A percentile compares a stretch with the other conserved stretches of the same genome.
These are phyloP conservation scores for Decapterus maruadsi DNA, from an alignment of 2,797 vertebrate species.

Conservation along the genomic window DNA sequence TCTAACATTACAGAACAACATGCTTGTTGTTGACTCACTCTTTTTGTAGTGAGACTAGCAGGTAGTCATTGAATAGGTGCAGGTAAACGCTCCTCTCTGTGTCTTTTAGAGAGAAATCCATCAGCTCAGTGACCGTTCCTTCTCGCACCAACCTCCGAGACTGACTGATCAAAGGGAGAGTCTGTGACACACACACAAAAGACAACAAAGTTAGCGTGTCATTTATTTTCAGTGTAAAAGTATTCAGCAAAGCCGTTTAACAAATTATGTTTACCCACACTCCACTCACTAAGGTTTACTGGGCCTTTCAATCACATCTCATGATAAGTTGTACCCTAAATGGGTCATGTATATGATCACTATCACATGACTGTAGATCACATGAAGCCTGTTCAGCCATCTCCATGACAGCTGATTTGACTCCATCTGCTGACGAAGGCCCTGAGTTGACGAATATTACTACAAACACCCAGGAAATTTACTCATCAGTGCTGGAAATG, in stretches of 20 bases:
- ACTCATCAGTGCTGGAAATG: neutral
- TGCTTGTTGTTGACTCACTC: constrained; percentile 87
- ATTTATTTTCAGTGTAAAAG: neutral
- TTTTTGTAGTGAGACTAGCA: constrained; percentile 93
- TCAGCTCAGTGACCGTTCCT: constrained; percentile 85
- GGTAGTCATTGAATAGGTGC: constrained; percentile 97
- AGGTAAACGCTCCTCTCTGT: constrained; percentile 90
- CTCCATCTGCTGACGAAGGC: neutral
- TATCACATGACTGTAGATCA: neutral
- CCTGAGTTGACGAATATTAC: neutral
- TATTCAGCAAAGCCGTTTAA: neutral
- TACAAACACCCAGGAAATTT: neutral
- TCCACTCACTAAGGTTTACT: neutral
- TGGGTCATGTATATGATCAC: neutral
- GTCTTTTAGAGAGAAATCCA: constrained; percentile 89
- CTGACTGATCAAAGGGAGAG: constrained; percentile 96
- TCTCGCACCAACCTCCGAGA: constrained; percentile 93
- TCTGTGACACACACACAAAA: constrained; percentile 79
- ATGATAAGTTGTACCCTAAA: neutral
- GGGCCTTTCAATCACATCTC: neutral
- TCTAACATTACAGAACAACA: neutral
- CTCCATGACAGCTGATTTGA: neutral
- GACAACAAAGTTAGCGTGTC: neutral
- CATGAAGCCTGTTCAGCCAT: neutral
- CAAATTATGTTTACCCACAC: neutral